Evolutionary conservation across 2,113 vertebrate genomes (phyloP), one percentile per base, ranked within the genome.

Genomic region (Pseudorectes ferrugineus): DNA sequence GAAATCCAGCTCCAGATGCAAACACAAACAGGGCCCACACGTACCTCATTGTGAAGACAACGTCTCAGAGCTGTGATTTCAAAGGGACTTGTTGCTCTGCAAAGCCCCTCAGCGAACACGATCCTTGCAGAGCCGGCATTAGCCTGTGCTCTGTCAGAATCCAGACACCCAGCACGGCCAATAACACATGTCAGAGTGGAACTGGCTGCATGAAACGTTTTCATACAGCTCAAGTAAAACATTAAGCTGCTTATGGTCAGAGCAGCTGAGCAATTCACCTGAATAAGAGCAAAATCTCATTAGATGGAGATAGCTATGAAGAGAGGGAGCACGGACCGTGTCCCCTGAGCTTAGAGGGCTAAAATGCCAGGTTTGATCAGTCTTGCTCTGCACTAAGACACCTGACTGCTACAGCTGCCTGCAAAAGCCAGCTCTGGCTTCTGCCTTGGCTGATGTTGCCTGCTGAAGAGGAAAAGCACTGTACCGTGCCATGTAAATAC

Each of bases 211-310:
- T 36, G 70, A 85, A 81, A 85, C 42, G 6, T 72, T 90, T 31
- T 79, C 73, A 57, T 62, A 72, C 33, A 70, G 77, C 87, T 85
- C 23, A 40, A 65, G 62, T 74, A 68, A 89, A 91, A 92, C 87
- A 96, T 82, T 78, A 89, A 95, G 74, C 87, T 54, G 52, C 87
- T 94, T 92, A 79, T 54, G 77, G 77, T 42, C 73, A 82, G 81
- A 82, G 66, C 77, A 91, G 77, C 81, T 51, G 77, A 92, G 87
- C 77, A 94, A 89, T 79, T 89, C 89, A 91, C 91, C 89, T 66
- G 84, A 87, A 38, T 72, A 82, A 85, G 91, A 85, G 58, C 70
- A 89, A 87, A 95, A 95, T 89, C 80, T 95, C 87, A 82, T 97
- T 91, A 91, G 52, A 26, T 62, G 66, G 84, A 82, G 80, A 63